These are phyloP conservation scores for Ophion ventricosus DNA, from an alignment of 2,888 invertebrate genomes.

Conservation along the genomic window DNA sequence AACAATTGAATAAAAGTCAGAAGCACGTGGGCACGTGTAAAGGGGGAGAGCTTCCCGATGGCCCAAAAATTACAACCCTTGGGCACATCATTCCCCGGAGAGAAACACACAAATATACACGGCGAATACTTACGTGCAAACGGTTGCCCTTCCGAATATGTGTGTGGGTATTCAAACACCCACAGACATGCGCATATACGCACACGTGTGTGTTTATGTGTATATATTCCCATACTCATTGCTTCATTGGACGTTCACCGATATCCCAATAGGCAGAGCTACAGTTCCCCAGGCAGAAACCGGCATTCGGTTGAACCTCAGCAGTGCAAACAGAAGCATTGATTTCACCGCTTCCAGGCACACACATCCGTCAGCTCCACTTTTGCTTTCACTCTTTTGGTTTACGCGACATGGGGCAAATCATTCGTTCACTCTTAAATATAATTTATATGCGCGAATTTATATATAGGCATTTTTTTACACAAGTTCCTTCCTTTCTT, in stretches of 20 bases:
- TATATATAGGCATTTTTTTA: not conserved
- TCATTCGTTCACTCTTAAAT: constrained; percentile 36
- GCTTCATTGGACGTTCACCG: constrained; percentile 48
- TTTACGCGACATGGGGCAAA: not conserved
- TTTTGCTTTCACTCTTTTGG: constrained; percentile 50
- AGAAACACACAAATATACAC: constrained; percentile 65
- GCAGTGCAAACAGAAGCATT: constrained; percentile 83
- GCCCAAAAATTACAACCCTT: constrained; percentile 60
- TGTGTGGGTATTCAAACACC: constrained; percentile 16
- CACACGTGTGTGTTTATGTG: not conserved
- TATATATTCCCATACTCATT: not conserved
- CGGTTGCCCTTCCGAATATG: constrained; percentile 40
- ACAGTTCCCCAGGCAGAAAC: constrained; percentile 68
- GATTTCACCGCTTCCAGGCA: constrained; percentile 83
- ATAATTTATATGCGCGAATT: not conserved
- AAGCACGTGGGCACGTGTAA: constrained; percentile 21
- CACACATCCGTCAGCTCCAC: constrained; percentile 68
- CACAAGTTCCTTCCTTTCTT: not conserved
- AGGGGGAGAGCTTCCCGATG: constrained; percentile 52
- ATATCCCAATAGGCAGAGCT: constrained; percentile 61
- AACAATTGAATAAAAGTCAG: constrained; percentile 58
- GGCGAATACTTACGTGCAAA: constrained; percentile 58
- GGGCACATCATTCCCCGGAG: constrained; percentile 61
- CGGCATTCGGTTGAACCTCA: constrained; percentile 82
- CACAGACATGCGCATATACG: not conserved